Conservation (phyloP, 1,140 invertebrate species). For the Caerostris darwini region DNA sequence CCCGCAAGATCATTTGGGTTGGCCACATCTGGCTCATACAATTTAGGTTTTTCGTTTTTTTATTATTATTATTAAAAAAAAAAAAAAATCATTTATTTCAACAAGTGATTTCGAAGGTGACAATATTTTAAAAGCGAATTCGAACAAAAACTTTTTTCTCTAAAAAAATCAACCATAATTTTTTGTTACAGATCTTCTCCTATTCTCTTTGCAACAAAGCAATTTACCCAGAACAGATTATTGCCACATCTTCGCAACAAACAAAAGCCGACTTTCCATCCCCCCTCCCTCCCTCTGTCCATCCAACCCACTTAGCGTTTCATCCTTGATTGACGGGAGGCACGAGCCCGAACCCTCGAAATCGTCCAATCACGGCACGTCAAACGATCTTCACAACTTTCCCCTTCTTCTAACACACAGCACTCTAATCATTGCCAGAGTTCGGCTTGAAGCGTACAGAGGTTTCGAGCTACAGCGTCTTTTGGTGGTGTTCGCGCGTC, state of each 20-base stretch:
- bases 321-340: conserved; percentile 45
- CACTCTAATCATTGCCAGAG: not conserved
- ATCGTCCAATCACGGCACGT: conserved; percentile 37
- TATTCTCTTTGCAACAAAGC: not conserved
- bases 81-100: too few relatives aligned
- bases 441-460: not conserved
- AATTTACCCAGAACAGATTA: not conserved
- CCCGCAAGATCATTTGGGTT: too few relatives aligned
- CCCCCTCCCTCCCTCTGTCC: not conserved
- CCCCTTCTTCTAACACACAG: not conserved
- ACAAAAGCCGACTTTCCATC: not conserved
- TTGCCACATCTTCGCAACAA: not conserved
- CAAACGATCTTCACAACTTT: conserved; percentile 36
- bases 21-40: too few relatives aligned
- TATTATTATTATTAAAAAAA: too few relatives aligned
- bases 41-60: too few relatives aligned
- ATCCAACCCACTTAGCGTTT: conserved; percentile 29
- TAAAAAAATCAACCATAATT: not conserved
- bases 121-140: not conserved
- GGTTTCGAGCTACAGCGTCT: not conserved
- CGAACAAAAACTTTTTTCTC: not conserved
- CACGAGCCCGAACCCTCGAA: conserved; percentile 39
- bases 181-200: not conserved
- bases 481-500: not conserved
- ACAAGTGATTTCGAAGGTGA: not conserved